Conservation (phyloP, 1,140 invertebrate species). For the Cotesia typhae region DNA sequence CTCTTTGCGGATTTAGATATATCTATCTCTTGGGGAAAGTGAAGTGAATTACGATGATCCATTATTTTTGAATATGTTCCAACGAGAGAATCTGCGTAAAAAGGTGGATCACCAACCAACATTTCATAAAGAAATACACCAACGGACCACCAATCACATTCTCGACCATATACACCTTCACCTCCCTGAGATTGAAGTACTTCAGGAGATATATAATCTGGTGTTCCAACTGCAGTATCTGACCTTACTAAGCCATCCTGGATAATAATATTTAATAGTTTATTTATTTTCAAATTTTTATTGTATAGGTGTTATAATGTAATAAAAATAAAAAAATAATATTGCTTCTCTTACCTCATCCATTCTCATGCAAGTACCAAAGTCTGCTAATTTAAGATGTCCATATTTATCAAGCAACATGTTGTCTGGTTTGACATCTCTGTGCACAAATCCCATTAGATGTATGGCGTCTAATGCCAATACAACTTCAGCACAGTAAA, state of each 20-base stretch:
- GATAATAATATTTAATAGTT: constrained; percentile 19
- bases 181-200: constrained; percentile 96
- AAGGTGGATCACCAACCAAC: constrained; percentile 98
- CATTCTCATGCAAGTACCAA: constrained; percentile 99
- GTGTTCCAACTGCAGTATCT: constrained; percentile 98
- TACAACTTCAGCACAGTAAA: constrained; percentile 99
- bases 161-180: constrained; percentile 92
- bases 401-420: constrained; percentile 95
- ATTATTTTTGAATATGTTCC: constrained; percentile 99
- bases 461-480: constrained; percentile 98
- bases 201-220: constrained; percentile 99
- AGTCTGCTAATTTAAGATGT: constrained; percentile 97
- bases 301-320: neutral
- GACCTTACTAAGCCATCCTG: constrained; percentile 93
- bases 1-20: constrained; percentile 92
- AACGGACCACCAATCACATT: constrained; percentile 99
- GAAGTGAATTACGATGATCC: constrained; percentile 96
- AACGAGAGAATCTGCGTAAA: constrained; percentile 97
- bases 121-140: constrained; percentile 99
- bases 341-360: constrained; percentile 71
- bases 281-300: constrained; percentile 22
- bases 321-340: constrained; percentile 5
- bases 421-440: constrained; percentile 99
- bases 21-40: constrained; percentile 94
- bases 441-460: constrained; percentile 98